Evolutionary conservation across 2,888 invertebrate species (phyloP), one percentile per base, ranked within the genome.

Genomic region (Ectropis crepuscularia): DNA sequence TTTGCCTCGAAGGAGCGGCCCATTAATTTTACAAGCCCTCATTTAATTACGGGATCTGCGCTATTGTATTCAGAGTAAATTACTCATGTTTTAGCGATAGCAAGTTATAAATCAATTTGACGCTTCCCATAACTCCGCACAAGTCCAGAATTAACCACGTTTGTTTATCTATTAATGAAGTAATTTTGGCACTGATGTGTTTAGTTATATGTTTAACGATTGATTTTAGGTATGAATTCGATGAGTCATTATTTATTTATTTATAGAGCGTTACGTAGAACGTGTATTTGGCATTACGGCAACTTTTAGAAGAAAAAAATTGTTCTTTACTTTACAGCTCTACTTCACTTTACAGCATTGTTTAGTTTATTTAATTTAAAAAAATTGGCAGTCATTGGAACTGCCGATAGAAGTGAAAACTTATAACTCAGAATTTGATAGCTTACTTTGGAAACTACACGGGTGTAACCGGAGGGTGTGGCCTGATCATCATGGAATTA

Each of bases 91-190:
- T 43, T 48, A 61, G 43, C 39, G 55, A 42, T 51, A 47, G 41
- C 41, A 38, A 11, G 38, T 12, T 63, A 57, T 64, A 60, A 60
- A 64, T 64, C 60, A 48, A 51, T 60, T 57, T 57, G 53, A 55
- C 47, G 53, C 38, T 53, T 57, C 48, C 42, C 46, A 60, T 57
- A 51, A 51, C 28, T 53, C 61, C 36, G 16, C 16, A 46, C 45
- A 8, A 53, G 16, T 50, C 7, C 37, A 49, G 37, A 12, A 37
- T 10, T 10, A 28, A 28, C 16, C 16, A 12, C 28, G 42, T 60
- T 60, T 60, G 53, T 53, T 53, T 60, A 53, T 53, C 37, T 42
- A 53, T 50, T 36, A 49, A 12, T 42, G 10, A 48, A 48, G 38
- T 37, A 61, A 53, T 64, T 57, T 42, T 47, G 50, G n/a, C 6